These are phyloP conservation scores for Gallirallus australis DNA, from an alignment of 2,797 vertebrate species.

Conservation along the genomic window DNA sequence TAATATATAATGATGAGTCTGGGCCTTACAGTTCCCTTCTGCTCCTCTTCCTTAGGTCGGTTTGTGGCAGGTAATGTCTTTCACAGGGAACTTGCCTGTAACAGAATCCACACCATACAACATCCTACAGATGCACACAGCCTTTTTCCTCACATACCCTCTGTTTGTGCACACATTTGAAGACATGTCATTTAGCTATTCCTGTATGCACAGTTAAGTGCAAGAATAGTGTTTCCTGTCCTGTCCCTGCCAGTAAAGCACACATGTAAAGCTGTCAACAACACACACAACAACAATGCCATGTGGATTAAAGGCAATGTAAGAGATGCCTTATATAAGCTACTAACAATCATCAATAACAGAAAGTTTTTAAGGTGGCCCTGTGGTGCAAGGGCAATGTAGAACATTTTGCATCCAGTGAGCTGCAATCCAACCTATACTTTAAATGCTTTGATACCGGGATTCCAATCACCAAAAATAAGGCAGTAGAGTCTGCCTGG, in stretches of 20 bases:
- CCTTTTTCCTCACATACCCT: background rate
- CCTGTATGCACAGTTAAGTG: background rate
- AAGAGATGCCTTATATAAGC: background rate
- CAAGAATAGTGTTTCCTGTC: background rate
- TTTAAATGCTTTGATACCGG: background rate
- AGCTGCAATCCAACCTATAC: background rate
- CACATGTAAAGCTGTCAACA: background rate
- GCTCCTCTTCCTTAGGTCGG: background rate
- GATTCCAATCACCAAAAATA: background rate
- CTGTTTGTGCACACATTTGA: background rate
- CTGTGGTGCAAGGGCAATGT: background rate
- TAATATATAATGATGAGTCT: background rate
- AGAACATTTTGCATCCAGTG: background rate
- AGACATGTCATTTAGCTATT: background rate
- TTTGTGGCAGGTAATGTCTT: background rate
- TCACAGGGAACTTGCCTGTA: background rate
- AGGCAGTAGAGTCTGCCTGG: background rate
- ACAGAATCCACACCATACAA: background rate
- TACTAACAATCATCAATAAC: background rate
- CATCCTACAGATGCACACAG: accelerated
- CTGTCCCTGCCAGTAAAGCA: background rate
- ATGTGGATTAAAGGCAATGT: background rate
- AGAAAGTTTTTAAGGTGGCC: background rate
- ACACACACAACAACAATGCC: background rate
- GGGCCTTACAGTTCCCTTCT: background rate